These are phyloP conservation scores for Dryobates pubescens DNA, from an alignment of 2,797 vertebrate species.

Conservation along the genomic window DNA sequence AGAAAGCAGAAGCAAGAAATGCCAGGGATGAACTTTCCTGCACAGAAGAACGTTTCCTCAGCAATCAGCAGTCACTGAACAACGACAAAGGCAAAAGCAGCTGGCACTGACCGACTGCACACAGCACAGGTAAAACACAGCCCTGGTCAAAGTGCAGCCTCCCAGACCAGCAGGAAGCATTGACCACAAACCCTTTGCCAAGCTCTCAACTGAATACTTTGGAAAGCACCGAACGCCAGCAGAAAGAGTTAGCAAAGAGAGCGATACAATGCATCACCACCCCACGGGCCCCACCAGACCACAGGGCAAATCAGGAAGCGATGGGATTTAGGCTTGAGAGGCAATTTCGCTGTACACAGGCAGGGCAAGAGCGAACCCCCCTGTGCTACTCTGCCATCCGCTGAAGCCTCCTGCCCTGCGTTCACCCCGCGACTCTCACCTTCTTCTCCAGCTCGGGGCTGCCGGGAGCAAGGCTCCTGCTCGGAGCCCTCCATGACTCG, in stretches of 20 bases:
- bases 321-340: neutral
- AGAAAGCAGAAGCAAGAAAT: neutral
- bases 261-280: neutral
- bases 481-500: slow-evolving; percentile 45
- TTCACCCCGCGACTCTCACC: slow-evolving; percentile 3
- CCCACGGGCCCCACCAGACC: no score
- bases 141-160: neutral
- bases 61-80: neutral
- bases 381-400: neutral
- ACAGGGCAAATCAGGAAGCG: neutral
- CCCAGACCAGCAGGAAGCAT: fast-evolving
- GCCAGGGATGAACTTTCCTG: neutral
- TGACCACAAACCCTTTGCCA: fast-evolving
- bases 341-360: neutral
- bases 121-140: fast-evolving
- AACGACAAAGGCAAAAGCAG: neutral
- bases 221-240: neutral
- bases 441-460: slow-evolving; percentile 28
- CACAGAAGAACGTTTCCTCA: neutral
- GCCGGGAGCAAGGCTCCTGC: neutral
- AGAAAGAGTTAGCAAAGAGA: neutral
- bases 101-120: neutral
- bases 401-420: neutral
- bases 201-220: fast-evolving
- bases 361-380: neutral